Percentiles rank a stretch among this genome's conserved stretches.
Evolutionary conservation across 2,888 invertebrate species (phyloP).

Genomic region (Parnassius apollo): DNA sequence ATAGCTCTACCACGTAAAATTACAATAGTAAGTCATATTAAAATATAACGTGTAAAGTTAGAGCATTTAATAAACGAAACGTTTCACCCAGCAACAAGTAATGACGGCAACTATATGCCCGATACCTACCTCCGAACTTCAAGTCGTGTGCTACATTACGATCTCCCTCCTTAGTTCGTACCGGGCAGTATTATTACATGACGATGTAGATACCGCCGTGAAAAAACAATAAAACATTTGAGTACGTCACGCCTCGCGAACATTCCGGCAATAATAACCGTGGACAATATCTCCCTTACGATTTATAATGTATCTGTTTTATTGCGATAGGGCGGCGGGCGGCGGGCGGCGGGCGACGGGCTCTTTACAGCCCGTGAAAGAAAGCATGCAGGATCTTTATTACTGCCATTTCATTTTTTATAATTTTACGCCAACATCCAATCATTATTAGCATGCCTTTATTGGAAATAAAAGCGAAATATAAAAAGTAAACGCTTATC

Average conservation of each 20-base stretch:
- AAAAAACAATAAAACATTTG: conserved; percentile 73
- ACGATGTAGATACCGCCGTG: conserved; percentile 61
- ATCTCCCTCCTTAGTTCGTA: not conserved
- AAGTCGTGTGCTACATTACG: conserved; percentile 8
- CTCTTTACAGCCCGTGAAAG: conserved; percentile 17
- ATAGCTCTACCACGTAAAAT: too few relatives aligned
- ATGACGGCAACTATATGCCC: conserved; percentile 25
- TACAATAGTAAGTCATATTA: too few relatives aligned
- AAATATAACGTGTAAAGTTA: too few relatives aligned
- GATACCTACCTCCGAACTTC: conserved; percentile 1
- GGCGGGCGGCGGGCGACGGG: too few relatives aligned
- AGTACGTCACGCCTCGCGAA: conserved; percentile 64
- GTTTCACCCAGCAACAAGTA: conserved; percentile 1
- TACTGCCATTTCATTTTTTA: conserved; percentile 26
- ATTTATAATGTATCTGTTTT: conserved; percentile 65
- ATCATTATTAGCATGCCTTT: not conserved
- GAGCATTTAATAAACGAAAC: too few relatives aligned
- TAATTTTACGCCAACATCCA: conserved; percentile 22
- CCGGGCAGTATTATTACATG: conserved; percentile 52
- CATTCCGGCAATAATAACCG: conserved; percentile 60
- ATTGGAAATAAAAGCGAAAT: not conserved
- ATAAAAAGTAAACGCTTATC: not conserved
- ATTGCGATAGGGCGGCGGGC: conserved; percentile 50
- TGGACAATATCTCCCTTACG: conserved; percentile 64
- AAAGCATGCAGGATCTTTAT: conserved; percentile 22